A percentile compares a stretch with the other conserved stretches of the same genome.
These are phyloP conservation scores for Catharus fuscescens DNA, from an alignment of 2,113 vertebrate genomes.

Conservation along the genomic window DNA sequence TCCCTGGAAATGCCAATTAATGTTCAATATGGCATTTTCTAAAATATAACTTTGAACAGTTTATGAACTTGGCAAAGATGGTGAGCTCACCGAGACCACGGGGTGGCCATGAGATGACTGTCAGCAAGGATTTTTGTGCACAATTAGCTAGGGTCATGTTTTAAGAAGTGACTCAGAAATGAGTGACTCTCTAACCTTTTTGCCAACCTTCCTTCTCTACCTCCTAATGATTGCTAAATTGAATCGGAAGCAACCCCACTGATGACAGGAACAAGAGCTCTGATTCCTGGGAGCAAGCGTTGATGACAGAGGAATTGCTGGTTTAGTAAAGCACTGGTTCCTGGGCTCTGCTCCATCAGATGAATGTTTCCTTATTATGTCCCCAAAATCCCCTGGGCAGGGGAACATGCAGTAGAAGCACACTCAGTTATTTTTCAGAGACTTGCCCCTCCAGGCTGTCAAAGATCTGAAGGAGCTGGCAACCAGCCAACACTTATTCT, in stretches of 20 bases:
- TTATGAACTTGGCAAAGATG: background rate
- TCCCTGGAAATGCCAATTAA: background rate
- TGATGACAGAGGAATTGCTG: background rate
- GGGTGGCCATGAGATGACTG: background rate
- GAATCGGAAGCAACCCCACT: background rate
- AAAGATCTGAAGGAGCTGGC: constrained; percentile 43
- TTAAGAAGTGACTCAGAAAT: background rate
- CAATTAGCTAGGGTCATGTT: background rate
- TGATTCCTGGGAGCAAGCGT: constrained; percentile 5
- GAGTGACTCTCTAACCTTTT: background rate
- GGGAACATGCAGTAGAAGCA: background rate
- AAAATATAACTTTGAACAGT: background rate
- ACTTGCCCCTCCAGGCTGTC: constrained; percentile 1
- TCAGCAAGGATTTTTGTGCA: background rate
- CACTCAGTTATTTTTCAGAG: constrained; percentile 20
- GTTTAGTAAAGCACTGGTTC: background rate
- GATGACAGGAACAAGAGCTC: background rate
- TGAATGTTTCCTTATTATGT: background rate
- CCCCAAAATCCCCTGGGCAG: background rate
- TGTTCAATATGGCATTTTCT: background rate
- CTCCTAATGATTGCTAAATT: background rate
- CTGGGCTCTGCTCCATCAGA: background rate
- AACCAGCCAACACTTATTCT: constrained; percentile 24
- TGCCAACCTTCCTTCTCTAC: background rate
- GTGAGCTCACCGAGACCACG: accelerated